Evolutionary conservation across 2,888 invertebrate genomes (phyloP), one percentile per base, ranked within the genome.

Genomic region (Oxycera nigricornis): DNA sequence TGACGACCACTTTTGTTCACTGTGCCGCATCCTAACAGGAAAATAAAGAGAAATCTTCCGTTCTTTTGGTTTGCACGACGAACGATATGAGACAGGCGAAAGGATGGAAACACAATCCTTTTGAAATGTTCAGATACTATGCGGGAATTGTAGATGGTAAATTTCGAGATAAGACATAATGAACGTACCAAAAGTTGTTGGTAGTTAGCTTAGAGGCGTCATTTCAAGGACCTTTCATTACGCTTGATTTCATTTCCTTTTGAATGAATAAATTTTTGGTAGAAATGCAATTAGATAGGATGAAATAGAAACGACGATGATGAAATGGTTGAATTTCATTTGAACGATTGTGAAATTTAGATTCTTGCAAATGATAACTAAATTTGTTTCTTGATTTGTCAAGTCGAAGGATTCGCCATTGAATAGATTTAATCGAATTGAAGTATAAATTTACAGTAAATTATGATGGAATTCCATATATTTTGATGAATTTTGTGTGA

Each of bases 41-140:
- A n/a, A n/a, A n/a, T n/a, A n/a, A n/a, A n/a, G n/a, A n/a, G n/a
- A n/a, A n/a, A n/a, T n/a, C n/a, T n/a, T n/a, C n/a, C n/a, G n/a
- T n/a, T n/a, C n/a, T n/a, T n/a, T n/a, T n/a, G n/a, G n/a, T n/a
- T n/a, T n/a, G n/a, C n/a, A n/a, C n/a, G n/a, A n/a, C n/a, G n/a
- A n/a, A 39, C 39, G 7, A 7, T 14, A 14, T 39, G 39, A 20
- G 24, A 55, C 3, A 11, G 50, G 4, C 22, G 55, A 55, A 55
- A n/a, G 55, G 55, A 7, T 55, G 20, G 20, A 55, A 55, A 55
- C 24, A 55, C 9, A 55, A 55, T 55, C 55, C 55, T 55, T 55
- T 55, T 55, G 22, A 24, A 55, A n/a, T 22, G 55, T 24, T 55
- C 24, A 9, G 20, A 20, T 20, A 22, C 55, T 11, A 4, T 9